Evolutionary conservation across 2,797 vertebrate species (phyloP).

Genomic region (Neosilurus hyrtlii): DNA sequence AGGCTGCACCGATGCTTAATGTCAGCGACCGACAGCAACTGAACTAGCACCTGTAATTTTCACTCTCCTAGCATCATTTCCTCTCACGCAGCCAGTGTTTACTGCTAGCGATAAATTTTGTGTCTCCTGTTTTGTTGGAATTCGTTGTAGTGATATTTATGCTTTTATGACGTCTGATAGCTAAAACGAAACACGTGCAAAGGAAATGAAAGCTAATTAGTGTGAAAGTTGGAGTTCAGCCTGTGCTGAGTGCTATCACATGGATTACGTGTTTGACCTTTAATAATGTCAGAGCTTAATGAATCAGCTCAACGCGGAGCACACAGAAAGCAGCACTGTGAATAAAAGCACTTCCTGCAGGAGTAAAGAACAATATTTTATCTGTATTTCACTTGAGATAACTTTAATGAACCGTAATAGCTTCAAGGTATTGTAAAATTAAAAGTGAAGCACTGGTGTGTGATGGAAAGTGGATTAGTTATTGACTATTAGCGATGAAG

Average conservation of each 20-base stretch:
- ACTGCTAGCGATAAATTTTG: too few species aligned
- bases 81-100: too few species aligned
- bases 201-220: slow-evolving; percentile 4
- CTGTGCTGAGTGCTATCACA: background rate
- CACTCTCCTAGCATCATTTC: too few species aligned
- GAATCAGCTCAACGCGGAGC: background rate
- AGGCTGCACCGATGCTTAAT: too few species aligned
- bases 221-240: slow-evolving; percentile 6
- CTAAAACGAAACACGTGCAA: background rate
- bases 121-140: too few species aligned
- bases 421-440: background rate
- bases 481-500: background rate
- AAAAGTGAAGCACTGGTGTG: background rate
- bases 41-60: too few species aligned
- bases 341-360: background rate
- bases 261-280: slow-evolving; percentile 10
- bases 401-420: background rate
- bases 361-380: background rate
- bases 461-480: background rate
- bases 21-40: too few species aligned
- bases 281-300: slow-evolving; percentile 6
- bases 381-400: background rate
- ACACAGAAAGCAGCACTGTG: background rate
- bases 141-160: too few species aligned
- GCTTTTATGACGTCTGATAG: background rate